Base-by-base conservation (phyloP, 2,888 invertebrate species). In the Colostygia pectinataria region DNA sequence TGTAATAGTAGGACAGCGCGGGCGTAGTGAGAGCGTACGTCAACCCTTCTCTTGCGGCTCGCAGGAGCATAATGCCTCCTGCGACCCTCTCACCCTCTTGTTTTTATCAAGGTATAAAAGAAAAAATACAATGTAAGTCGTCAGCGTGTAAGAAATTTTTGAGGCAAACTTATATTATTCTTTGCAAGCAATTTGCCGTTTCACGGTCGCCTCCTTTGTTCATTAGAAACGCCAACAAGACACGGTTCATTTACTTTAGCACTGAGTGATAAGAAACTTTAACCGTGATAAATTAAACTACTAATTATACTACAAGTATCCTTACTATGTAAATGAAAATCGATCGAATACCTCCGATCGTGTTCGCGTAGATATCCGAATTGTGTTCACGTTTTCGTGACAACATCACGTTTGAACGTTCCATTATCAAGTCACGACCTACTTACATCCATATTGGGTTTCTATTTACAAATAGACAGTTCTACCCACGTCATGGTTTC, bases 21-120 rank as follows among this genome's bases (percentile, higher is more conserved):
- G 27, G 36, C 12, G 38, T 34, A 39, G 32, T 9, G 36, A 27
- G 18, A 27, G 9, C 34, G 62, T 63, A 69, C 70, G 70, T 73
- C 74, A 83, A 83, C 85, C 84, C 84, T 84, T 83, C 74, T 64
- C 64, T 61, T 53, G 61, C 43, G 51, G 55, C 61, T 64, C 48
- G 57, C 50, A 71, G 71, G 68, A 66, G 63, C 68, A 76, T 74
- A 80, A 77, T 71, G 64, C 74, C 66, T 65, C 66, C 63, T 51
- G 52, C 65, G 62, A 63, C 71, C 74, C 74, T 74, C 66, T 69
- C 74, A 70, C 70, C 75, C 68, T 67, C 59, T 20, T 20, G 6
- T 52, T 68, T 66, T 68, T 73, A 74, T 75, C 72, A 74, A 61
- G 63, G 66, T 70, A 80, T 65, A 78, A 76, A 81, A 76, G 74